A percentile compares a stretch with the other conserved stretches of the same genome.
These are phyloP conservation scores for Ficedula albicollis DNA, from an alignment of 2,797 vertebrate genomes.

Conservation along the genomic window DNA sequence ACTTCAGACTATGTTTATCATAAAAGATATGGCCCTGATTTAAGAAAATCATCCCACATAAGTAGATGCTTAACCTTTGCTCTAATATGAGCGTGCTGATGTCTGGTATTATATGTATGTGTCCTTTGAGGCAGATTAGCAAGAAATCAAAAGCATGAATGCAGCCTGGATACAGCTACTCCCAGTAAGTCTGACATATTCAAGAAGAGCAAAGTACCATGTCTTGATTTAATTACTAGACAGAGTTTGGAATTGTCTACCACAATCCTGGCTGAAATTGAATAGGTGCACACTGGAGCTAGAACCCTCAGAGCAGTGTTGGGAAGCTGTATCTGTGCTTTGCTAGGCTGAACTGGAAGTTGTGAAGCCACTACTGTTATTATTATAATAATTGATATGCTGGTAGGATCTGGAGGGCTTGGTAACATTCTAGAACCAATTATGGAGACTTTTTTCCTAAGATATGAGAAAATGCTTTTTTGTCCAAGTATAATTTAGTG, in stretches of 20 bases:
- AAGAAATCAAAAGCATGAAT: background rate
- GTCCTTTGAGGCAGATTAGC: background rate
- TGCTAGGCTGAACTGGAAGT: background rate
- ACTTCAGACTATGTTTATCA: background rate
- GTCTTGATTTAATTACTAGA: background rate
- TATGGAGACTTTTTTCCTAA: background rate
- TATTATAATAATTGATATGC: background rate
- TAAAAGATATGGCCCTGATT: background rate
- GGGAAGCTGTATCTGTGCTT: fast-evolving
- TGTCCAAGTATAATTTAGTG: background rate
- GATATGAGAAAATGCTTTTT: background rate
- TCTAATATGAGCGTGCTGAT: background rate
- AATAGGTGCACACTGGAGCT: background rate
- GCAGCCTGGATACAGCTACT: background rate
- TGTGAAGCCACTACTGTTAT: background rate
- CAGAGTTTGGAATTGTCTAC: background rate
- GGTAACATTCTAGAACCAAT: background rate
- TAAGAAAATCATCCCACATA: background rate
- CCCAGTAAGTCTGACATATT: background rate
- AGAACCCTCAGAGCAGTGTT: background rate
- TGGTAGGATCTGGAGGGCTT: background rate
- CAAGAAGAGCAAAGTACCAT: background rate
- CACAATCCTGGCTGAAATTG: background rate
- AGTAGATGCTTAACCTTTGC: background rate
- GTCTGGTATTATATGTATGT: background rate